Evolutionary conservation across 2,797 vertebrate genomes (phyloP).

Genomic region (Galago senegalensis): DNA sequence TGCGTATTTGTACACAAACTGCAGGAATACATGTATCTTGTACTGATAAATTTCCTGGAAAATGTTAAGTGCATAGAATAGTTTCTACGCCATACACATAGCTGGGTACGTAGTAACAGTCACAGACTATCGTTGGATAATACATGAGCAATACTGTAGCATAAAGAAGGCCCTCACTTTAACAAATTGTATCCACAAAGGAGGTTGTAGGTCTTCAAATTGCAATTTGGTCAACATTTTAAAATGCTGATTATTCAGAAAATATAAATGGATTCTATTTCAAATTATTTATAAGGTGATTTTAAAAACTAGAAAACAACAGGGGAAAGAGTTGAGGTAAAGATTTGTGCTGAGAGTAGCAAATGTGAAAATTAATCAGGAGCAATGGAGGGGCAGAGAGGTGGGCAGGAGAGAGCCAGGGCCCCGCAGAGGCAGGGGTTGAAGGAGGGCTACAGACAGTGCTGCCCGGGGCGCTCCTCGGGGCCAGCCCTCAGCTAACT

Average conservation of each 20-base stretch:
- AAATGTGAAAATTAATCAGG: neutral
- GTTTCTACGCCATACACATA: neutral
- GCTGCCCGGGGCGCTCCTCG: fast-evolving
- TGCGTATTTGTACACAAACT: neutral
- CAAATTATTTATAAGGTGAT: neutral
- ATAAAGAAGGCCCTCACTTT: neutral
- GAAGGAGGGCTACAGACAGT: neutral
- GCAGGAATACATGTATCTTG: neutral
- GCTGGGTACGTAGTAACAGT: fast-evolving
- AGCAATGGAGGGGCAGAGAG: fast-evolving
- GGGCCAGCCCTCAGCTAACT: fast-evolving
- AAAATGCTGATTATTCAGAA: neutral
- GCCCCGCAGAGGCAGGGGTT: too few relatives aligned
- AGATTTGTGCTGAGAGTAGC: neutral
- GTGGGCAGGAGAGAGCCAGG: fast-evolving
- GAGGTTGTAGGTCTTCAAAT: neutral
- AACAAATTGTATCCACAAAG: neutral
- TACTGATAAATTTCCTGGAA: neutral
- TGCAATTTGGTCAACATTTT: neutral
- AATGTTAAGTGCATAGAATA: neutral
- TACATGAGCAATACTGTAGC: neutral
- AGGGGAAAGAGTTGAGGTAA: neutral
- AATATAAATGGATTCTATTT: neutral
- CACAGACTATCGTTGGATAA: neutral
- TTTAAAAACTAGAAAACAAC: neutral